A percentile compares a stretch with the other conserved stretches of the same genome.
These are phyloP conservation scores for Nicator chloris DNA, from an alignment of 2,113 vertebrate genomes.

Conservation along the genomic window DNA sequence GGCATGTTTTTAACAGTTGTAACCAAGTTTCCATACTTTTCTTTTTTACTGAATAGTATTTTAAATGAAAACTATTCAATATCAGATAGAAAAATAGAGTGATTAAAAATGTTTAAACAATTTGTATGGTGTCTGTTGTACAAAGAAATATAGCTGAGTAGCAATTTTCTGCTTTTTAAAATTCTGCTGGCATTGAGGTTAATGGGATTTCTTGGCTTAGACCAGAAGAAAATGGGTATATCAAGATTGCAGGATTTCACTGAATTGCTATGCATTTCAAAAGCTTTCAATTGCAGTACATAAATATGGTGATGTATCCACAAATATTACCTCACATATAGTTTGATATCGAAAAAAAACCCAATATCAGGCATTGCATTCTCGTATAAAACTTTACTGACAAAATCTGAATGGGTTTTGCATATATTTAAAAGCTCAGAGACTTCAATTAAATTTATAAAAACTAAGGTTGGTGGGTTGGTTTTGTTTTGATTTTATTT, in stretches of 20 bases:
- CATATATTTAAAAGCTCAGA: neutral
- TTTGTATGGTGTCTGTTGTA: neutral
- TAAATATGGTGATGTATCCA: neutral
- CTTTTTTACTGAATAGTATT: neutral
- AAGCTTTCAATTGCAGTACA: neutral
- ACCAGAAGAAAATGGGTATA: neutral
- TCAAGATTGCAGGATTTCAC: neutral
- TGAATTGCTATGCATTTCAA: neutral
- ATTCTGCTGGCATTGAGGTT: neutral
- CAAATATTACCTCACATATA: neutral
- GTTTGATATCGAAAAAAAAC: neutral
- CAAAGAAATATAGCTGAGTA: neutral
- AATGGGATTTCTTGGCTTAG: neutral
- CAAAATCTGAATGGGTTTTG: neutral
- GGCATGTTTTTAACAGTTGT: neutral
- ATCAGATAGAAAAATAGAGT: neutral
- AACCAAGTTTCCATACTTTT: neutral
- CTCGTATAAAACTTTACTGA: neutral
- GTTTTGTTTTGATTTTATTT: neutral
- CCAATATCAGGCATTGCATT: neutral
- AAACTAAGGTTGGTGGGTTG: neutral
- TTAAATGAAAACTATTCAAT: neutral
- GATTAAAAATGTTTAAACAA: neutral
- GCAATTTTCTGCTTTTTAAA: neutral
- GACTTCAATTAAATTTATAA: neutral